Evolutionary conservation across 2,888 invertebrate species (phyloP).

Genomic region (Arctia plantaginis): DNA sequence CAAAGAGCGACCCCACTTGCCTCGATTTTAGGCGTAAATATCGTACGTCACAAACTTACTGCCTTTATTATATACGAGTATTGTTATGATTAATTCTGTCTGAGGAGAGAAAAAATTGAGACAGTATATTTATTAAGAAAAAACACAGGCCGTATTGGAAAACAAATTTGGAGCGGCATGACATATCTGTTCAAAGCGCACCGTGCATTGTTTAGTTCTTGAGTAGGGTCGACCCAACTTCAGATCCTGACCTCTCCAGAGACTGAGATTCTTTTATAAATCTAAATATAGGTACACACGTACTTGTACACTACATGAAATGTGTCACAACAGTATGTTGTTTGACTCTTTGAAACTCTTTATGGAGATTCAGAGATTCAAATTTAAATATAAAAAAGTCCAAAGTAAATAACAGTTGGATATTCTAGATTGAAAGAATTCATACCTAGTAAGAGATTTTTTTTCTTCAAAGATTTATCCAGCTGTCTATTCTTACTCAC

Average conservation of each 20-base stretch:
- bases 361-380: too few species aligned
- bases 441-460: too few species aligned
- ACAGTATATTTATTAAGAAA: background rate
- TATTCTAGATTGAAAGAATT: too few species aligned
- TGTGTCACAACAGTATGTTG: background rate
- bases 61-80: background rate
- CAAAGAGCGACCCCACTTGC: too few species aligned
- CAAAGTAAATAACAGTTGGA: too few species aligned
- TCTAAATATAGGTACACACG: background rate
- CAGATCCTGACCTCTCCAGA: background rate
- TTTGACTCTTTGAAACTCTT: background rate
- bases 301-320: background rate
- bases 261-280: background rate
- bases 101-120: background rate
- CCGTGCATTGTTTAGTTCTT: background rate
- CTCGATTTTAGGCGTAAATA: background rate
- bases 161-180: background rate
- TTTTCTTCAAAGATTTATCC: too few species aligned
- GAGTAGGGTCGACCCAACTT: slow-evolving; percentile 3
- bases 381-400: too few species aligned
- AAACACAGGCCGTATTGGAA: background rate
- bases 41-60: background rate
- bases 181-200: background rate
- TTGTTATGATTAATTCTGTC: background rate
- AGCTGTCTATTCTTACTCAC: too few species aligned